These are phyloP conservation scores for Scrobipalpa atriplicella DNA, from an alignment of 2,888 invertebrate genomes.

Conservation along the genomic window DNA sequence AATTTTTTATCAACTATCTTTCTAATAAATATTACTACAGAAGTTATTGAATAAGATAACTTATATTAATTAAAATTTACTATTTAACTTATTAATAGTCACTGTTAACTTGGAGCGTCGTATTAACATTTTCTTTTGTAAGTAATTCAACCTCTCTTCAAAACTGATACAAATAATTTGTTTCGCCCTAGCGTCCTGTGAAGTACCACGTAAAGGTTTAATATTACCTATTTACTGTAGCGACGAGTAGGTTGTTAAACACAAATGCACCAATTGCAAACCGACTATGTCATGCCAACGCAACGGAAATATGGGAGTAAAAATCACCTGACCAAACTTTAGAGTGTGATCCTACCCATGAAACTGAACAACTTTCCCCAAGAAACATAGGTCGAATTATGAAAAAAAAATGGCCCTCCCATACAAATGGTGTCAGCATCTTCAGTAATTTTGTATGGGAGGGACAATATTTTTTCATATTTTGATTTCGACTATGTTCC, in stretches of 20 bases:
- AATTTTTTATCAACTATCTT: neutral
- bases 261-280: conserved; percentile 33
- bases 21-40: neutral
- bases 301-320: conserved; percentile 36
- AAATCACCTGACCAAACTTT: conserved; percentile 14
- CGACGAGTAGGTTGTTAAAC: conserved; percentile 38
- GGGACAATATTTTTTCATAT: no score
- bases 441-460: no score
- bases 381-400: no score
- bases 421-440: no score
- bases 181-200: conserved; percentile 59
- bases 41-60: neutral
- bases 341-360: no score
- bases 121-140: neutral
- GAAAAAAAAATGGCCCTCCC: no score
- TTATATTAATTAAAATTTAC: neutral
- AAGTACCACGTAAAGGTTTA: conserved; percentile 68
- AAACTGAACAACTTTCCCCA: no score
- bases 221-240: conserved; percentile 38
- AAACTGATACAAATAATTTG: conserved; percentile 36
- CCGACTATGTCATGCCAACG: conserved; percentile 79
- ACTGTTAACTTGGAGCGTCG: conserved; percentile 5
- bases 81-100: neutral
- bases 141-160: neutral
- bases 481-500: no score